phyloP scores from a whole-genome alignment of 2,797 vertebrate genomes.

The Urocyon cinereoargenteus region DNA sequence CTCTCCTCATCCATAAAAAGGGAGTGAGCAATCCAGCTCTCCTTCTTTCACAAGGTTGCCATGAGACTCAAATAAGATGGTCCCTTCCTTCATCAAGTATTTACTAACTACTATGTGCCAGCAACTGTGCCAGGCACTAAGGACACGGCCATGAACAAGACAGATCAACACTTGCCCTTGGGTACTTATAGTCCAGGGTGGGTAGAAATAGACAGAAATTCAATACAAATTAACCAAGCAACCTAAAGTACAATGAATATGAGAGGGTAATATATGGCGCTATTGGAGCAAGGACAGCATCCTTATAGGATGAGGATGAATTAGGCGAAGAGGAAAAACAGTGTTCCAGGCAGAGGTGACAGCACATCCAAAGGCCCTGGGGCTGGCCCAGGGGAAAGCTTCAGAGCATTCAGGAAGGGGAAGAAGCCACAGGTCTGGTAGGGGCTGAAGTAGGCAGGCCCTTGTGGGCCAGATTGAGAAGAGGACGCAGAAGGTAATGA shows the following conservation, averaged over 20 bases:
- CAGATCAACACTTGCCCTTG: not conserved
- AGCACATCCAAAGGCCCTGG: not conserved
- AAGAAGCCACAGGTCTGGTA: not conserved
- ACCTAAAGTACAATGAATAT: not conserved
- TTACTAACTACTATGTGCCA: not conserved
- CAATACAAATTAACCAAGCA: not conserved
- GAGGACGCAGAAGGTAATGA: accelerated
- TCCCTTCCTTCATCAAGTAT: not conserved
- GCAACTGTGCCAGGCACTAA: not conserved
- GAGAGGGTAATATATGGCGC: not conserved
- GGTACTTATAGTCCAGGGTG: not conserved
- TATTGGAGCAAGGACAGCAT: not conserved
- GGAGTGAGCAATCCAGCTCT: not conserved
- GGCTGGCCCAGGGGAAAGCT: no score
- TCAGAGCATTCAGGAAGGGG: not conserved
- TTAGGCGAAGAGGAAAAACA: not conserved
- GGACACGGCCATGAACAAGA: not conserved
- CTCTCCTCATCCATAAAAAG: not conserved
- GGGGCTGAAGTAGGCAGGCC: not conserved
- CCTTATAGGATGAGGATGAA: not conserved
- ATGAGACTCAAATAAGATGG: not conserved
- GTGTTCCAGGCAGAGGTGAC: not conserved
- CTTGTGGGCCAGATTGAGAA: not conserved
- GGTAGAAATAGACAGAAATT: not conserved
- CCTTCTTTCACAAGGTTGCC: not conserved